Evolutionary conservation across 2,888 invertebrate species (phyloP), one percentile per base, ranked within the genome.

Genomic region (Clitarchus hookeri): DNA sequence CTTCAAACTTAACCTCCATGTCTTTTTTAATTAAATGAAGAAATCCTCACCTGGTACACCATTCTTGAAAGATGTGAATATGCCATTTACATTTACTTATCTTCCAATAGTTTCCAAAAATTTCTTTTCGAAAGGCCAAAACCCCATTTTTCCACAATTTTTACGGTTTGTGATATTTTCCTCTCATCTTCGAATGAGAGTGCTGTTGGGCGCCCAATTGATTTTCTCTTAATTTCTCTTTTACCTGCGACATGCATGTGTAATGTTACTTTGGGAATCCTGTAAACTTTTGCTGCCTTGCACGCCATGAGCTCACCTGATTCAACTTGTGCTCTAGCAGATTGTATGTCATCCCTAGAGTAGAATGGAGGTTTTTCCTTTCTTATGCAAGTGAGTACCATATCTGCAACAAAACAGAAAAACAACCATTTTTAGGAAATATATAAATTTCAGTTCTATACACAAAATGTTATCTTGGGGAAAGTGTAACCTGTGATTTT

Each of bases 81-180:
- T 85, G 16, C 87, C 85, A 86, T 90, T 90, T 80, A 85, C 65
- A 44, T 83, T 79, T 12, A 90, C 89, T 87, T 89, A 91, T 44
- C 89, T 87, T 0, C 87, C 88, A 23, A 91, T 90, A 44, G 89
- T 84, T 84, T 90, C 88, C 84, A 90, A 83, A 53, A 90, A 86
- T 88, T 91, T 90, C 87, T 89, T 88, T 88, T n/a, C 89, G 88
- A 36, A 44, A 90, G 86, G n/a, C 90, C 91, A 87, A 90, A 90
- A 12, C 90, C 91, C 87, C 89, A 88, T 88, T 90, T 90, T 86
- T 90, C 90, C 65, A 65, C 16, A 23, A 23, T 65, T 19, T 65
- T 6, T 23, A 65, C 65, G 1, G 23, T 9, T 65, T 65, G 11
- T 23, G 8, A 11, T 65, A 65, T 65, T 65, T 65, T 65, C 1